These are phyloP conservation scores for Arge pagana DNA, from an alignment of 2,888 invertebrate species.

Conservation along the genomic window DNA sequence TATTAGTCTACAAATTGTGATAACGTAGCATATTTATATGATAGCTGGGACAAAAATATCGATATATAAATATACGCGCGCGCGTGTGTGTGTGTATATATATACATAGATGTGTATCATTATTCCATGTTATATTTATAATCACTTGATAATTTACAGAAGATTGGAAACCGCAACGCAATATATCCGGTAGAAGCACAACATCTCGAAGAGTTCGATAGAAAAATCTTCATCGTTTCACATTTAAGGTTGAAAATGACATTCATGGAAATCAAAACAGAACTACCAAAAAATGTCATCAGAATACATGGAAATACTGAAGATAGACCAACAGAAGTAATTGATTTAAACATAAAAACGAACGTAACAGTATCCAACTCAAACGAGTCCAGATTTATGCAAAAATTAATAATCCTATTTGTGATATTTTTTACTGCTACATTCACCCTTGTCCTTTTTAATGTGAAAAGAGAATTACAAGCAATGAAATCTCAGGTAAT, in stretches of 20 bases:
- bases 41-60: too few relatives aligned
- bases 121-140: too few relatives aligned
- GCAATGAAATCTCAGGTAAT: conserved; percentile 44
- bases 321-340: conserved; percentile 36
- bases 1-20: too few relatives aligned
- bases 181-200: too few relatives aligned
- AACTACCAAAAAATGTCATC: conserved; percentile 31
- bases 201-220: too few relatives aligned
- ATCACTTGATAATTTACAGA: too few relatives aligned
- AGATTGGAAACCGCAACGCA: too few relatives aligned
- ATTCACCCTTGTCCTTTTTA: conserved; percentile 36
- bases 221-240: too few relatives aligned
- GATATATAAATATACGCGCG: too few relatives aligned
- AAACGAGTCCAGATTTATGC: conserved; percentile 41
- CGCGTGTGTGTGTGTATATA: too few relatives aligned
- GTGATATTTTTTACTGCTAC: conserved; percentile 35
- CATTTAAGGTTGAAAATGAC: conserved; percentile 33
- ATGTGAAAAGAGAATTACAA: conserved; percentile 40
- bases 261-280: conserved; percentile 31
- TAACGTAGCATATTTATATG: too few relatives aligned
- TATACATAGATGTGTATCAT: too few relatives aligned
- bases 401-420: conserved; percentile 38
- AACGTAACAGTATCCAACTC: conserved; percentile 41
- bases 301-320: conserved; percentile 34
- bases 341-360: conserved; percentile 51